Evolutionary conservation across 1,140 invertebrate genomes (phyloP).

Genomic region (Tetramorium alpestre): DNA sequence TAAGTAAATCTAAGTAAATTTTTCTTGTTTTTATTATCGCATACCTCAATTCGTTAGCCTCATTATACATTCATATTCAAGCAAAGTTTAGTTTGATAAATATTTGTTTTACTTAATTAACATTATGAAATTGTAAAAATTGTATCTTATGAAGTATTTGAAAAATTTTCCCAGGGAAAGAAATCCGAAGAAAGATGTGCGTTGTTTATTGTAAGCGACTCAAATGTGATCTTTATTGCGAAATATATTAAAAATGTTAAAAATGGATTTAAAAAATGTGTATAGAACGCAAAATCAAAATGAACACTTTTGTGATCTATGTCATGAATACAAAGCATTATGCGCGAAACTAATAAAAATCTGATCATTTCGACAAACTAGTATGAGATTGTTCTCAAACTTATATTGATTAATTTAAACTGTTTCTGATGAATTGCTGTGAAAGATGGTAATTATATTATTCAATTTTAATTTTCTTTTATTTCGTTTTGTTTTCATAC

Average conservation of each 20-base stretch:
- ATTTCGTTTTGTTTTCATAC: neutral
- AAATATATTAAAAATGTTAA: constrained; percentile 62
- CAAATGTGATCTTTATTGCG: constrained; percentile 80
- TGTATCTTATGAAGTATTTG: constrained; percentile 70
- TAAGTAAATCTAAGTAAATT: neutral
- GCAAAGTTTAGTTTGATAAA: constrained; percentile 5
- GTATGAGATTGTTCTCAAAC: too few species aligned
- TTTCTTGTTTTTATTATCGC: neutral
- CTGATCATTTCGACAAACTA: too few species aligned
- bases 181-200: constrained; percentile 81
- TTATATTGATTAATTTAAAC: neutral
- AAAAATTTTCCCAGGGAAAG: constrained; percentile 80
- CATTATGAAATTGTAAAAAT: neutral
- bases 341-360: too few species aligned
- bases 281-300: constrained; percentile 7
- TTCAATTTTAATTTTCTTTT: neutral
- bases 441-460: neutral
- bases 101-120: constrained; percentile 51
- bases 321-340: too few species aligned
- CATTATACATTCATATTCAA: neutral
- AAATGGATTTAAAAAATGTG: constrained; percentile 70
- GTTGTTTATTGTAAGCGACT: constrained; percentile 87
- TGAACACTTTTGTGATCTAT: constrained; percentile 61
- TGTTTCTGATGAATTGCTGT: neutral
- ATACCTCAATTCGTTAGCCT: neutral